A percentile compares a stretch with the other conserved stretches of the same genome.
Evolutionary conservation across 2,797 vertebrate genomes (phyloP).

Genomic region (Sarcophilus harrisii): DNA sequence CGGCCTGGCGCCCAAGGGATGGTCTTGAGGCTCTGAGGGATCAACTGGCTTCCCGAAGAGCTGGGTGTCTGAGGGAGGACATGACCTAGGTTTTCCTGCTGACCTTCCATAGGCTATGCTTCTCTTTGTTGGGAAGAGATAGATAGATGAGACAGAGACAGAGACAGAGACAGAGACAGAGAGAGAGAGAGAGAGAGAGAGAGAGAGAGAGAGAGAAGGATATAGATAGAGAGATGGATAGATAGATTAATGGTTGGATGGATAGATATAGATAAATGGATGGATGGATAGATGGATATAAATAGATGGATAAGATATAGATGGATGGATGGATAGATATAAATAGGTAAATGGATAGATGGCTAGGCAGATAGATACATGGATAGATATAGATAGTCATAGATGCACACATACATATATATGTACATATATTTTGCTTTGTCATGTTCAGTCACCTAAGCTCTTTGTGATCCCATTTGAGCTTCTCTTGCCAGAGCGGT

Average conservation of each 20-base stretch:
- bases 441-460: neutral
- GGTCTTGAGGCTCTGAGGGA: neutral
- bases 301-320: too few relatives aligned
- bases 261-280: too few relatives aligned
- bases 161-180: too few relatives aligned
- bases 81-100: neutral
- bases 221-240: too few relatives aligned
- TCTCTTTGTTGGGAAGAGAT: conserved; percentile 10
- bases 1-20: neutral
- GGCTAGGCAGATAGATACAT: too few relatives aligned
- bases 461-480: neutral
- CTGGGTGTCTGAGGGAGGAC: neutral
- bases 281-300: too few relatives aligned
- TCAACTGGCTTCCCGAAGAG: neutral
- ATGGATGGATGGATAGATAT: too few relatives aligned
- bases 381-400: too few relatives aligned
- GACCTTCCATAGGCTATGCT: neutral
- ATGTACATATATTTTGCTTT: neutral
- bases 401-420: neutral
- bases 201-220: too few relatives aligned
- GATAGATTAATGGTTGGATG: too few relatives aligned
- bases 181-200: too few relatives aligned
- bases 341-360: too few relatives aligned
- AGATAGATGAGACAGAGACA: neutral
- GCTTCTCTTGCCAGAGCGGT: neutral